Percentiles rank a stretch among this genome's conserved stretches.
Conservation (phyloP, 2,888 invertebrate genomes). For the Idaea straminata region DNA sequence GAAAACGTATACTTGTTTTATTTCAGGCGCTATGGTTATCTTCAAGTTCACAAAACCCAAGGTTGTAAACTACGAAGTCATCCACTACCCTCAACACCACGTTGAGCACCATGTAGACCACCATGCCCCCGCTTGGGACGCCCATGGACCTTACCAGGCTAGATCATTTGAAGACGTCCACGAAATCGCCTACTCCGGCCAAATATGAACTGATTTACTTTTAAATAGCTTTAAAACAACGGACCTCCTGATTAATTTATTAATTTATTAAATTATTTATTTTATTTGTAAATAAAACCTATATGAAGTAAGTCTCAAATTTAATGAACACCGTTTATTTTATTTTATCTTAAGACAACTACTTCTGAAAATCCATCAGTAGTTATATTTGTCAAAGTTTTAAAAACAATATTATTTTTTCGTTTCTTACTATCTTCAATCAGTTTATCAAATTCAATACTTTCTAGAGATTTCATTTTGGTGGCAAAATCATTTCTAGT, state of each 20-base stretch:
- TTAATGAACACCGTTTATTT: slow-evolving; percentile 28
- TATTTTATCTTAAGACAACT: slow-evolving; percentile 27
- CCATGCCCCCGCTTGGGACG: slow-evolving; percentile 74
- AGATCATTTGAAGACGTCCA: slow-evolving; percentile 79
- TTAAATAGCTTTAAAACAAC: slow-evolving; percentile 50
- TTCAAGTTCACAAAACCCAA: slow-evolving; percentile 94
- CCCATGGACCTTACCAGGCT: slow-evolving; percentile 82
- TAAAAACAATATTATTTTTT: background rate
- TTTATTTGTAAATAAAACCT: slow-evolving; percentile 71
- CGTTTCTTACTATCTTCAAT: background rate
- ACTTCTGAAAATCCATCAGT: slow-evolving; percentile 13
- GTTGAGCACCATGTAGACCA: slow-evolving; percentile 86
- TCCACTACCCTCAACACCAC: slow-evolving; percentile 88
- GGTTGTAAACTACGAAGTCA: slow-evolving; percentile 92
- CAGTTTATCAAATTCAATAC: background rate
- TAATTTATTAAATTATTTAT: slow-evolving; percentile 71
- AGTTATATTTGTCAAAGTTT: background rate
- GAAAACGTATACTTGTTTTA: background rate
- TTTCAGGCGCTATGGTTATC: slow-evolving; percentile 86
- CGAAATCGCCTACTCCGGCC: slow-evolving; percentile 81
- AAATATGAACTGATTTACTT: slow-evolving; percentile 53
- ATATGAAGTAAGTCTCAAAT: slow-evolving; percentile 67
- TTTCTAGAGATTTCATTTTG: background rate
- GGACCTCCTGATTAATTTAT: slow-evolving; percentile 73
- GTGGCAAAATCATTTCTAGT: background rate